phyloP scores from a whole-genome alignment of 1,140 invertebrate species.

The Belonocnema kinseyi region DNA sequence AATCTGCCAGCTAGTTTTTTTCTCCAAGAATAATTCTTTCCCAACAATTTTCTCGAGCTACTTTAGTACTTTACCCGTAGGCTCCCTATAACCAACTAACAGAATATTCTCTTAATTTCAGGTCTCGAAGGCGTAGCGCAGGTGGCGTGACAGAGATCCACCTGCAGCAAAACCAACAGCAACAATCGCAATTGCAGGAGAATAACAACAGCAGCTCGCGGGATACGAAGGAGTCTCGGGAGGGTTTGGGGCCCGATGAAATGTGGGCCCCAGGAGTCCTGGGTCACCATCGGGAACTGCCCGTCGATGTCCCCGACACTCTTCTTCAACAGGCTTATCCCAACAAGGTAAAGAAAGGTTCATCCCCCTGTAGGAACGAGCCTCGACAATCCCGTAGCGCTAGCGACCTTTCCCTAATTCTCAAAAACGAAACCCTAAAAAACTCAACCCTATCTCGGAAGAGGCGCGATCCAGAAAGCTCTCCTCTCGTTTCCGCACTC shows the following conservation, averaged over 20 bases:
- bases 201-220: constrained; percentile 69
- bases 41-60: background rate
- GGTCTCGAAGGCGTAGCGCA: constrained; percentile 70
- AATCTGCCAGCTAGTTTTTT: background rate
- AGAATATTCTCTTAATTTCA: constrained; percentile 46
- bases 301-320: constrained; percentile 97
- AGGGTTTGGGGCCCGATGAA: constrained; percentile 70
- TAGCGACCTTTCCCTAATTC: constrained; percentile 71
- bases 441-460: constrained; percentile 47
- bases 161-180: constrained; percentile 67
- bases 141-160: constrained; percentile 70
- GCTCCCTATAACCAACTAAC: background rate
- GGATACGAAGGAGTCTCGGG: constrained; percentile 65
- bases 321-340: constrained; percentile 95
- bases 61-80: background rate
- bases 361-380: constrained; percentile 58
- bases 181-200: constrained; percentile 61
- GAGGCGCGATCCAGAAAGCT: constrained; percentile 48
- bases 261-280: constrained; percentile 74
- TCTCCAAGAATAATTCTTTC: constrained; percentile 3
- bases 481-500: constrained; percentile 55
- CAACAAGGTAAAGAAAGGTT: constrained; percentile 84
- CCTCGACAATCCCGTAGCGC: constrained; percentile 65
- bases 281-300: constrained; percentile 96
- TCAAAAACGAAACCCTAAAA: constrained; percentile 54